Evolutionary conservation across 2,113 vertebrate species (phyloP).

Genomic region (Pteruthius melanotis): DNA sequence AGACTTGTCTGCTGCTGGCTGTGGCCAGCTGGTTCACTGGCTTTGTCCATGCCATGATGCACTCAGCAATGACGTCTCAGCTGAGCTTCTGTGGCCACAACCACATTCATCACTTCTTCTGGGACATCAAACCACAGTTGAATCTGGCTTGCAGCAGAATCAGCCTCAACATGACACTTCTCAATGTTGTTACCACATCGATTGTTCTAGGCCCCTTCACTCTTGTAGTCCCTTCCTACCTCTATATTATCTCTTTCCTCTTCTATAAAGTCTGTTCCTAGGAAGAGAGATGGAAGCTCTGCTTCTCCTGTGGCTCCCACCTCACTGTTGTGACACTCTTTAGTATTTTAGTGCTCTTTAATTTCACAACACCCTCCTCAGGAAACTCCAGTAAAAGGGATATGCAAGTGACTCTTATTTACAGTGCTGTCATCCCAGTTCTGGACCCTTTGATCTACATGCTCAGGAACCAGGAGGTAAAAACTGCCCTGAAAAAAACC

Average conservation of each 20-base stretch:
- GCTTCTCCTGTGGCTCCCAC: slow-evolving; percentile 2
- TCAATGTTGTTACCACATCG: background rate
- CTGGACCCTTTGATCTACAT: slow-evolving; percentile 53
- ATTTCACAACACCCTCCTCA: background rate
- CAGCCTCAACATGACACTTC: background rate
- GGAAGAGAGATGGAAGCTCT: background rate
- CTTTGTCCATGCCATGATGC: background rate
- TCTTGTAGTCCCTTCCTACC: background rate
- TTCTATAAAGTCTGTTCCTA: background rate
- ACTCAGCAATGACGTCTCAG: background rate
- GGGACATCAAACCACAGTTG: background rate
- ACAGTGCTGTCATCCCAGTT: background rate
- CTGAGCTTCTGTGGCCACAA: background rate
- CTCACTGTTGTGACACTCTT: background rate
- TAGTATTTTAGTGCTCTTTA: background rate
- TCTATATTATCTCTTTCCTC: background rate
- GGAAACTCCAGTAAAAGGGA: background rate
- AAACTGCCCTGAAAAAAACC: background rate
- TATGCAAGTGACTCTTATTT: background rate
- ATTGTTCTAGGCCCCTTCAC: background rate
- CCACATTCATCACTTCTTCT: background rate
- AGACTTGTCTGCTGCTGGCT: background rate
- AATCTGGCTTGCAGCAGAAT: background rate
- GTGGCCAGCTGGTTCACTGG: background rate
- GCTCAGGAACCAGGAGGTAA: slow-evolving; percentile 58